Evolutionary conservation across 2,797 vertebrate species (phyloP).

Genomic region (Microctenopoma stevenorrisi): DNA sequence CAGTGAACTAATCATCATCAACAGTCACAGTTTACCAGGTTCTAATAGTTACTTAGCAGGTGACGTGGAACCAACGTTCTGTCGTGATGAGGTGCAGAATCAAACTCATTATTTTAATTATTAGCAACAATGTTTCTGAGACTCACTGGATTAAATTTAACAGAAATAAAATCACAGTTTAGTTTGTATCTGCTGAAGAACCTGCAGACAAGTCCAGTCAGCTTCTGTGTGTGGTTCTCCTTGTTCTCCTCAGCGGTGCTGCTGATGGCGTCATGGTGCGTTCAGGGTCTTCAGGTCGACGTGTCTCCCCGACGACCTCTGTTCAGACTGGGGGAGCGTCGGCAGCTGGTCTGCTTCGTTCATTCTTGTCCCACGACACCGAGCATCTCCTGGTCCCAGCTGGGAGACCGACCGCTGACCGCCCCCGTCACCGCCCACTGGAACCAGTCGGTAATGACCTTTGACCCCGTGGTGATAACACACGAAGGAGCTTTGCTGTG

Average conservation of each 20-base stretch:
- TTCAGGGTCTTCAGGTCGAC: conserved; percentile 51
- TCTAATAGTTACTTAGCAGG: too few species aligned
- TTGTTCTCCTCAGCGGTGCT: conserved; percentile 30
- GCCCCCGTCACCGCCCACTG: not conserved
- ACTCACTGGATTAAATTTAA: too few species aligned
- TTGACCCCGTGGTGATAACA: conserved; percentile 56
- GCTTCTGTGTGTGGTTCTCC: not conserved
- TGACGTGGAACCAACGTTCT: too few species aligned
- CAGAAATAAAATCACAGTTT: too few species aligned
- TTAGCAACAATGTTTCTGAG: too few species aligned
- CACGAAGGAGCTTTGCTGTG: conserved; percentile 72
- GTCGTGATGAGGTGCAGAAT: too few species aligned
- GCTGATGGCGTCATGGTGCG: conserved; percentile 51
- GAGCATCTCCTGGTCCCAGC: conserved; percentile 53
- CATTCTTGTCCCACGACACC: conserved; percentile 52
- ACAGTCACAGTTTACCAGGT: too few species aligned
- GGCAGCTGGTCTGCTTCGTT: conserved; percentile 60
- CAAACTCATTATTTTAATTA: too few species aligned
- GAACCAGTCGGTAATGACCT: conserved; percentile 51
- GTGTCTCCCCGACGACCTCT: conserved; percentile 53
- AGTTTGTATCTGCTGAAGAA: too few species aligned
- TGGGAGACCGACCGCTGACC: conserved; percentile 70
- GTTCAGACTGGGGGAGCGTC: conserved; percentile 56
- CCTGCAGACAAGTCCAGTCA: too few species aligned
- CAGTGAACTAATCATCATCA: too few species aligned